phyloP scores from a whole-genome alignment of 1,140 invertebrate genomes.

The Drosophila repleta region DNA sequence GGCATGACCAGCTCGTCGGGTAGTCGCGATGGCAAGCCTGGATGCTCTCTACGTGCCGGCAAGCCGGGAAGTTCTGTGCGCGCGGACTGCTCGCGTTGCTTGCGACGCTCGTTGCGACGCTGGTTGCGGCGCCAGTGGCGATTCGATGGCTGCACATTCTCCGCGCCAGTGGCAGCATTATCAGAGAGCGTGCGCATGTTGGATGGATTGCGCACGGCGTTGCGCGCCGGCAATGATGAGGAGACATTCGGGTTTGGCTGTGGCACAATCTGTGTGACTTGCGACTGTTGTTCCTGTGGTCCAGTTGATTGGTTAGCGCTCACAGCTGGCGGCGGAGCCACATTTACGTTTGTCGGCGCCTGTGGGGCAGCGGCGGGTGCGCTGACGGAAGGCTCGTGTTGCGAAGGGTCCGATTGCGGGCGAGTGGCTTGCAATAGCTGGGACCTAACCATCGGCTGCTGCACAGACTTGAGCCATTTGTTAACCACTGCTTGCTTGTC shows the following conservation, averaged over 20 bases:
- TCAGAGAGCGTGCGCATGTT: not conserved
- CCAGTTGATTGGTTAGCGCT: not conserved
- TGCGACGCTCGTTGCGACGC: slow-evolving; percentile 5
- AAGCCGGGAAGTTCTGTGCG: not conserved
- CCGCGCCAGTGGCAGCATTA: too few relatives aligned
- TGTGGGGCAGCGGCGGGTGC: not conserved
- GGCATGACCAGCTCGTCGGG: not conserved
- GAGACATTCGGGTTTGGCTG: too few relatives aligned
- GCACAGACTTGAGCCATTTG: slow-evolving; percentile 33
- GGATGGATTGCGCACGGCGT: not conserved
- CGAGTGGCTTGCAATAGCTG: not conserved
- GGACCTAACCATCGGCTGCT: not conserved
- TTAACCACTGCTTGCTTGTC: slow-evolving; percentile 20
- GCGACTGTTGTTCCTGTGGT: not conserved
- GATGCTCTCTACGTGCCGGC: not conserved
- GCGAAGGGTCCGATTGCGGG: too few relatives aligned
- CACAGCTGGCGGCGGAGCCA: not conserved
- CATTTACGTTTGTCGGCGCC: not conserved
- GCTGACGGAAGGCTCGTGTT: not conserved
- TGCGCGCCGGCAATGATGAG: too few relatives aligned
- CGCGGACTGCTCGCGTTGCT: not conserved
- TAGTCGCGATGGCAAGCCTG: not conserved
- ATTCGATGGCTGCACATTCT: not conserved
- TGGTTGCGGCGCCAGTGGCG: not conserved
- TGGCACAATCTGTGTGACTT: too few relatives aligned